Evolutionary conservation across 2,797 vertebrate species (phyloP).

Genomic region (Lycodopsis pacificus): DNA sequence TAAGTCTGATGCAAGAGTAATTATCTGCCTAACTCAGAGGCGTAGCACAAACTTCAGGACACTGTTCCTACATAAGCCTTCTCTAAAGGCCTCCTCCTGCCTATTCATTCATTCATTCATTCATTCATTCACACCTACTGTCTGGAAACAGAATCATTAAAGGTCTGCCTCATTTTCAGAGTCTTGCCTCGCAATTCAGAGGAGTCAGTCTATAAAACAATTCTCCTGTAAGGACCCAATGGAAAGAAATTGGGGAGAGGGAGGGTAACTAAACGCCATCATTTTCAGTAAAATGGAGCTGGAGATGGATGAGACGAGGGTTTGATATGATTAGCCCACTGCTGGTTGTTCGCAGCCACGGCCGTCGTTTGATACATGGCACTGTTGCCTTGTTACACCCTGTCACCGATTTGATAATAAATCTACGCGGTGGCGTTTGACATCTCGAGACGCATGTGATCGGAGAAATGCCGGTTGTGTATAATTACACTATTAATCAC

Average conservation of each 20-base stretch:
- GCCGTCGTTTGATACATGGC: constrained; percentile 43
- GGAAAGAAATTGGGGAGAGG: neutral
- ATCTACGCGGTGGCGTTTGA: constrained; percentile 41
- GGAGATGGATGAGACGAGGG: constrained; percentile 47
- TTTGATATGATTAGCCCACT: constrained; percentile 42
- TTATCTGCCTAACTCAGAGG: neutral
- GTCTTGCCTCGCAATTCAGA: constrained; percentile 6
- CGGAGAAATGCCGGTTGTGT: constrained; percentile 25
- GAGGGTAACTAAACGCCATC: constrained; percentile 19
- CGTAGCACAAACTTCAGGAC: neutral
- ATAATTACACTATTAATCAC: constrained; percentile 72
- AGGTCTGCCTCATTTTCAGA: constrained; percentile 19
- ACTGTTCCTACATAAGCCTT: neutral
- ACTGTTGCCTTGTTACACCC: constrained; percentile 40
- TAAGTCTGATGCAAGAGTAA: neutral
- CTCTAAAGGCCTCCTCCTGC: neutral
- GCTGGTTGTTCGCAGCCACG: constrained; percentile 35
- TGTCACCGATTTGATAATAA: constrained; percentile 46
- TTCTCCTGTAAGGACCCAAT: neutral
- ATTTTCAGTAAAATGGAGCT: constrained; percentile 22
- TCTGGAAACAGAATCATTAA: constrained; percentile 15
- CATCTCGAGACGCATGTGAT: constrained; percentile 30
- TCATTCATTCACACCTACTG: neutral
- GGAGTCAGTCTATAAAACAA: constrained; percentile 25
- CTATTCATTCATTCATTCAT: neutral